phyloP scores from a whole-genome alignment of 1,140 invertebrate species.

The Amyelois transitella region DNA sequence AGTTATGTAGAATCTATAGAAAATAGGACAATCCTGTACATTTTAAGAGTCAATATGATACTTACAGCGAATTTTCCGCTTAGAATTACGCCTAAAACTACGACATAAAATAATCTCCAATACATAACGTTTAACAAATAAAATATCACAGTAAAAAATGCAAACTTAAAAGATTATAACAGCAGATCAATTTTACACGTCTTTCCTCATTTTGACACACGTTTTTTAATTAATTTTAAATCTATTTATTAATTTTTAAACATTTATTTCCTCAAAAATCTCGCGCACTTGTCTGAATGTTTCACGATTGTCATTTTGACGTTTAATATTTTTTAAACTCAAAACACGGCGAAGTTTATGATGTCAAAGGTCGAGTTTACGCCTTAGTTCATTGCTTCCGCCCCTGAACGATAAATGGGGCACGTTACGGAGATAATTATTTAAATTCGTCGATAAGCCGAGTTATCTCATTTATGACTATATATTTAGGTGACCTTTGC shows the following conservation, averaged over 20 bases:
- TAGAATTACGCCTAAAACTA: constrained; percentile 20
- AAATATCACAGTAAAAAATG: constrained; percentile 20
- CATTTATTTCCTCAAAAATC: background rate
- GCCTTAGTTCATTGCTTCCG: constrained; percentile 2
- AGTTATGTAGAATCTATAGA: too few relatives aligned
- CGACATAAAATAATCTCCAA: constrained; percentile 18
- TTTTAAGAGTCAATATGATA: constrained; percentile 3
- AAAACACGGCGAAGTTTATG: background rate
- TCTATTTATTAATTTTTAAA: background rate
- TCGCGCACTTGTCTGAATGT: background rate
- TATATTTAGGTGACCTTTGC: background rate
- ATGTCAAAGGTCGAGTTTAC: constrained; percentile 16
- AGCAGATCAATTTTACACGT: background rate
- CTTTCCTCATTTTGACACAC: constrained; percentile 1
- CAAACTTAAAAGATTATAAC: background rate
- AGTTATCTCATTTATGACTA: background rate
- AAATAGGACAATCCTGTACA: too few relatives aligned
- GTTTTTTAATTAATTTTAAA: background rate
- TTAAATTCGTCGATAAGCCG: background rate
- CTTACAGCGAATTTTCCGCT: constrained; percentile 33
- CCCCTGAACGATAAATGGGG: constrained; percentile 3
- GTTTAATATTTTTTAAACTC: constrained; percentile 21
- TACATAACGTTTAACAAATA: constrained; percentile 20
- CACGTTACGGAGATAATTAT: background rate
- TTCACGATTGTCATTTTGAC: constrained; percentile 27